phyloP scores from a whole-genome alignment of 2,113 vertebrate genomes.

The Heterotilapia buettikoferi region DNA sequence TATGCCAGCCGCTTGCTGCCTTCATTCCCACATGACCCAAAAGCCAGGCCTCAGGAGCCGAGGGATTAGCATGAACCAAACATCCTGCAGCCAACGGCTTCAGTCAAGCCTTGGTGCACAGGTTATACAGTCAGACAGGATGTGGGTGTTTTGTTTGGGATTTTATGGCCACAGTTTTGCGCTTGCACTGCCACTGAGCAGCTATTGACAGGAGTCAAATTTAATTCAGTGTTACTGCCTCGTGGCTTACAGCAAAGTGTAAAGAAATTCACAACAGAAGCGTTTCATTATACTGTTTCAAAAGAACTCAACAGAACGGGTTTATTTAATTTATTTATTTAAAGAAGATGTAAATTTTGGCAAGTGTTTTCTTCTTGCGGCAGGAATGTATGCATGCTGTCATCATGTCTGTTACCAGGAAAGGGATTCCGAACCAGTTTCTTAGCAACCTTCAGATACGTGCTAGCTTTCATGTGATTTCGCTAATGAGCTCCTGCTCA shows the following conservation, averaged over 20 bases:
- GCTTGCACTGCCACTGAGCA: neutral
- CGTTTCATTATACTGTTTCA: neutral
- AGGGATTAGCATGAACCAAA: conserved; percentile 60
- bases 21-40: conserved; percentile 66
- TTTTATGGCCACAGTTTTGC: neutral
- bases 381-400: conserved; percentile 32
- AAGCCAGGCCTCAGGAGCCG: conserved; percentile 52
- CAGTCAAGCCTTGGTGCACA: conserved; percentile 15
- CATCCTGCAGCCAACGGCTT: conserved; percentile 47
- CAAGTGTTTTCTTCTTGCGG: conserved; percentile 16
- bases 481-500: conserved; percentile 63
- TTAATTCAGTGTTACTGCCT: neutral
- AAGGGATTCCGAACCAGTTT: conserved; percentile 64
- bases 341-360: conserved; percentile 27
- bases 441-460: conserved; percentile 67
- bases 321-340: neutral
- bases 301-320: neutral
- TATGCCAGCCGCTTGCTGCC: conserved; percentile 58
- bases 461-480: conserved; percentile 62
- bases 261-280: neutral
- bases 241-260: neutral
- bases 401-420: conserved; percentile 54
- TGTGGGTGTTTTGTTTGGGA: neutral
- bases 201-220: neutral
- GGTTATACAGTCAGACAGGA: neutral